These are phyloP conservation scores for Gymnogyps californianus DNA, from an alignment of 2,113 vertebrate species.

Conservation along the genomic window DNA sequence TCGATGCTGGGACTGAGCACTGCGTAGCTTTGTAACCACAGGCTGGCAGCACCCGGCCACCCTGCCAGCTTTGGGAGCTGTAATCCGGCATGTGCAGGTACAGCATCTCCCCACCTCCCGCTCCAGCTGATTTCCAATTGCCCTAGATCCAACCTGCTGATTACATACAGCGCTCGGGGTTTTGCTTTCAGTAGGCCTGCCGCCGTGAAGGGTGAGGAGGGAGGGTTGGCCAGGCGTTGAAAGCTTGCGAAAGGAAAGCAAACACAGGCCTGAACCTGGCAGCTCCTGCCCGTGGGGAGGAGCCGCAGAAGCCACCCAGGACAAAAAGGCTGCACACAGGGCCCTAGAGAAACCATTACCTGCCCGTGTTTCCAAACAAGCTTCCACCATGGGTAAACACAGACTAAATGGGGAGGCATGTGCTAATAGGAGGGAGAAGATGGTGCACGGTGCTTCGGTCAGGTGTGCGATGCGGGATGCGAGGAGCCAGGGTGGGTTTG, in stretches of 20 bases:
- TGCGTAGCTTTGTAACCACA: rapidly evolving
- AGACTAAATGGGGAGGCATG: rapidly evolving
- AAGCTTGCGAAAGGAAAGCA: slow-evolving; percentile 31
- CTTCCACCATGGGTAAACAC: background rate
- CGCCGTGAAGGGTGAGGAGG: background rate
- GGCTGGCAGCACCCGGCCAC: background rate
- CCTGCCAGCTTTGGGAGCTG: background rate
- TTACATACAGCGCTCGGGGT: background rate
- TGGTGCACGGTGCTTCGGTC: rapidly evolving
- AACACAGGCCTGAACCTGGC: slow-evolving; percentile 24
- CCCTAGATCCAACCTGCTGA: slow-evolving; percentile 63
- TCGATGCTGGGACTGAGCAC: background rate
- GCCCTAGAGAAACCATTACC: background rate
- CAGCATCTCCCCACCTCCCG: background rate
- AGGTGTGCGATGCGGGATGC: rapidly evolving
- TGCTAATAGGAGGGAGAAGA: background rate
- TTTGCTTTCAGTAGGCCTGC: background rate
- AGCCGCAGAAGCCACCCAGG: slow-evolving; percentile 21
- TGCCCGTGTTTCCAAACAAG: background rate
- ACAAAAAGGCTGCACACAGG: background rate
- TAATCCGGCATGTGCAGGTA: rapidly evolving
- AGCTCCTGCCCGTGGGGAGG: background rate
- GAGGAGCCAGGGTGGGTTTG: background rate
- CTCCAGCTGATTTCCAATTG: slow-evolving; percentile 14
- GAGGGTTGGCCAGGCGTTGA: background rate